A percentile compares a stretch with the other conserved stretches of the same genome.
Evolutionary conservation across 2,797 vertebrate species (phyloP).

Genomic region (Sarcoramphus papa): DNA sequence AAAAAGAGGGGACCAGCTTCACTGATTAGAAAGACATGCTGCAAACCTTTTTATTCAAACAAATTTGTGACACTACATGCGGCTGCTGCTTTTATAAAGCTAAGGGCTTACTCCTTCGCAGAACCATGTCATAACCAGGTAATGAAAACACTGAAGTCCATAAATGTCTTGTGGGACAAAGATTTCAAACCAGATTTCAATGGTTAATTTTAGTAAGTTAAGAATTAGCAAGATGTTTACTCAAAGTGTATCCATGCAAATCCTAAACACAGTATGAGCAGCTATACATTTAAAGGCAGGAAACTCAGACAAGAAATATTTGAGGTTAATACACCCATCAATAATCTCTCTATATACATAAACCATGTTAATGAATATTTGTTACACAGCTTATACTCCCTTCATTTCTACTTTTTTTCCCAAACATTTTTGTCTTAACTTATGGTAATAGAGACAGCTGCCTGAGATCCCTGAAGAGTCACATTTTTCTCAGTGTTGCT

Average conservation of each 20-base stretch:
- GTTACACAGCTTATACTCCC: not conserved
- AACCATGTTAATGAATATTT: not conserved
- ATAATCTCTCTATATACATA: not conserved
- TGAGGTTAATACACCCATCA: not conserved
- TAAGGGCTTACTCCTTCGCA: not conserved
- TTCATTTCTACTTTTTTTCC: not conserved
- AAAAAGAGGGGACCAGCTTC: not conserved
- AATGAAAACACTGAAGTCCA: not conserved
- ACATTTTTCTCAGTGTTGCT: not conserved
- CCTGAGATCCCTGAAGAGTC: not conserved
- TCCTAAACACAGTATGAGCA: not conserved
- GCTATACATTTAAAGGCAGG: not conserved
- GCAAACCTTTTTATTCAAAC: not conserved
- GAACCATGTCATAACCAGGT: not conserved
- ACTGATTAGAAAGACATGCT: not conserved
- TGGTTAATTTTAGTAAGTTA: not conserved
- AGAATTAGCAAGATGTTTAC: not conserved
- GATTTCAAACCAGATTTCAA: not conserved
- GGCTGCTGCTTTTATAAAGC: not conserved
- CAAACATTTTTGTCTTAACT: not conserved
- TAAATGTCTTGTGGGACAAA: not conserved
- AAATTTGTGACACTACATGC: not conserved
- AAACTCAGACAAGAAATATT: not conserved
- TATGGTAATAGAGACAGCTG: not conserved
- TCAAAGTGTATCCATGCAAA: not conserved